Conservation (phyloP, 2,797 vertebrate genomes). For the Chaetodon trifasciatus region DNA sequence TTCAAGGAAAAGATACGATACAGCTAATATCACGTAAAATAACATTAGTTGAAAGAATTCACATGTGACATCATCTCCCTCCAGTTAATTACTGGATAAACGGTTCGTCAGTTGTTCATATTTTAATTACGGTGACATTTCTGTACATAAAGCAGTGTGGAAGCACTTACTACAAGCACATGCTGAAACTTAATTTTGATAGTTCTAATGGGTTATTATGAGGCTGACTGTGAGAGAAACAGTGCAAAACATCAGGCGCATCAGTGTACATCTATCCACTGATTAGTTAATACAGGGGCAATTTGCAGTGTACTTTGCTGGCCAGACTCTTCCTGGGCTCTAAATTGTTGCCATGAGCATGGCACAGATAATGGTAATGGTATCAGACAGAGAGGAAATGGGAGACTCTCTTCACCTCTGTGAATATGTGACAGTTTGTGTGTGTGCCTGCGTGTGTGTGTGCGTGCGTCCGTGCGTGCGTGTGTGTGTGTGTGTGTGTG, state of each 20-base stretch:
- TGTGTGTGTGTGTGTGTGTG: conserved; percentile 32
- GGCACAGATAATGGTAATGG: conserved; percentile 80
- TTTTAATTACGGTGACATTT: conserved; percentile 16
- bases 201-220: conserved; percentile 61
- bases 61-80: neutral
- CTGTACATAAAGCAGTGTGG: conserved; percentile 5
- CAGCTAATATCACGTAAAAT: too few relatives aligned
- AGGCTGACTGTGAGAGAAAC: conserved; percentile 44
- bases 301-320: conserved; percentile 73
- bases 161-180: conserved; percentile 2
- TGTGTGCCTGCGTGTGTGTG: conserved; percentile 36
- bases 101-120: neutral
- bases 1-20: too few relatives aligned
- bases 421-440: conserved; percentile 40
- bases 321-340: conserved; percentile 59
- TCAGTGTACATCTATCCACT: conserved; percentile 62
- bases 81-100: neutral
- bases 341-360: conserved; percentile 73
- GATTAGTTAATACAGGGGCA: conserved; percentile 81
- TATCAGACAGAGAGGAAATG: conserved; percentile 73
- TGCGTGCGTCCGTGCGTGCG: conserved; percentile 16
- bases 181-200: conserved; percentile 52
- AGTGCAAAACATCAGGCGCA: conserved; percentile 59
- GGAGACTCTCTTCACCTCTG: conserved; percentile 64
- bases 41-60: neutral